Evolutionary conservation across 2,888 invertebrate species (phyloP), one percentile per base, ranked within the genome.

Genomic region (Tholera decimalis): DNA sequence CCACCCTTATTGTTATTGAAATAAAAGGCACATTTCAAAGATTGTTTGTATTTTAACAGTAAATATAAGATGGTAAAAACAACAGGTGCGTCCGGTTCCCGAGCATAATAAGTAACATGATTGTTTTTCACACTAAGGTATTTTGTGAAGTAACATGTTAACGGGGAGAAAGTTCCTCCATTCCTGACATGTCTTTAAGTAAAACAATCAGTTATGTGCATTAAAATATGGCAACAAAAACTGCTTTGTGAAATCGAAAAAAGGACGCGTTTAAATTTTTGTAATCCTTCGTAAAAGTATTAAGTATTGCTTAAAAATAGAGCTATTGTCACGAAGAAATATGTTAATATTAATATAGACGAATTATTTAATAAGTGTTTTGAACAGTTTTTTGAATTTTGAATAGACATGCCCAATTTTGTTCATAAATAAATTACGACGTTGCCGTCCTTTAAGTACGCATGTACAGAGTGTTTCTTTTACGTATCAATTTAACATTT

Each of bases 61-160:
- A 68, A 50, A 47, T 49, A 18, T 30, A 53, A 67, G 15, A 7
- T 73, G 44, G 79, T 67, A 49, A 72, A 68, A 35, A 71, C 59
- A 74, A 82, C 79, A 80, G 76, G 80, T 80, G 82, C 68, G 55
- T 77, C 73, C 72, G 65, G 64, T 65, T 46, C 41, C 56, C 59
- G 46, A 67, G 51, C 20, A 79, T 67, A 78, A 67, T 65, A 69
- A 46, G 79, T 60, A 77, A 79, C 62, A 24, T 47, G 82, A 80
- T 63, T 58, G 66, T 65, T 57, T 74, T 80, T 73, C 41, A 55
- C 35, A 46, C n/a, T n/a, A 69, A 75, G 47, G 79, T 65, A 78
- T 72, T 72, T 72, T 61, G 53, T 69, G 26, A 55, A 33, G 61
- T 58, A 15, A 20, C 46, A 49, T 58, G 49, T 7, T 30, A 62